Evolutionary conservation across 2,888 invertebrate genomes (phyloP).

Genomic region (Netelia virgata): DNA sequence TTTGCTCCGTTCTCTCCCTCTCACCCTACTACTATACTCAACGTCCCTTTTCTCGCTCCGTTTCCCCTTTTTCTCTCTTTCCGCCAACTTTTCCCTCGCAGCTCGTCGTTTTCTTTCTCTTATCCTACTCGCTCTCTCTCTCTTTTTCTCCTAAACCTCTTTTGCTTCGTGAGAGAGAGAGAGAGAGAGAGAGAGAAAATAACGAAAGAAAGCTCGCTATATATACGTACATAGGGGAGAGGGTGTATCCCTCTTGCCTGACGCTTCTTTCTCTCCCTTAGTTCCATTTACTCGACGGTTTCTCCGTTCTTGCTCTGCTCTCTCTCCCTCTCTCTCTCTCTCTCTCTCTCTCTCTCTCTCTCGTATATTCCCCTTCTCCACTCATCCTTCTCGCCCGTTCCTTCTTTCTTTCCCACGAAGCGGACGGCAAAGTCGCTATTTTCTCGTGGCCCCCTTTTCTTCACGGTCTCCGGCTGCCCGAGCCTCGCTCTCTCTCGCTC

Average conservation of each 20-base stretch:
- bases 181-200: conserved; percentile 34
- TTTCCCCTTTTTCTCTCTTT: conserved; percentile 77
- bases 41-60: conserved; percentile 71
- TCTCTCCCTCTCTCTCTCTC: conserved; percentile 78
- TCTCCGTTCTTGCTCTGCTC: conserved; percentile 70
- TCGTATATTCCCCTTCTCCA: conserved; percentile 80
- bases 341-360: conserved; percentile 79
- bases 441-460: conserved; percentile 82
- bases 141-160: conserved; percentile 47
- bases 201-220: conserved; percentile 36
- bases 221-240: conserved; percentile 29
- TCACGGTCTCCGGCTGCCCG: conserved; percentile 75
- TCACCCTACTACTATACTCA: conserved; percentile 75
- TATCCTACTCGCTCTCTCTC: conserved; percentile 34
- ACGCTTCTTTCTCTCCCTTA: conserved; percentile 84
- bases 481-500: conserved; percentile 66
- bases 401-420: conserved; percentile 81
- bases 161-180: conserved; percentile 38
- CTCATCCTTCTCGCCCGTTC: conserved; percentile 71
- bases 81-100: conserved; percentile 60
- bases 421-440: conserved; percentile 78
- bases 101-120: conserved; percentile 46
- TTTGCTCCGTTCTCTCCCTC: conserved; percentile 70
- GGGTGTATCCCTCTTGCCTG: conserved; percentile 63
- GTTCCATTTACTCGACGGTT: conserved; percentile 81